A percentile compares a stretch with the other conserved stretches of the same genome.
Conservation (phyloP, 2,797 vertebrate species). For the Pachyuromys duprasi region DNA sequence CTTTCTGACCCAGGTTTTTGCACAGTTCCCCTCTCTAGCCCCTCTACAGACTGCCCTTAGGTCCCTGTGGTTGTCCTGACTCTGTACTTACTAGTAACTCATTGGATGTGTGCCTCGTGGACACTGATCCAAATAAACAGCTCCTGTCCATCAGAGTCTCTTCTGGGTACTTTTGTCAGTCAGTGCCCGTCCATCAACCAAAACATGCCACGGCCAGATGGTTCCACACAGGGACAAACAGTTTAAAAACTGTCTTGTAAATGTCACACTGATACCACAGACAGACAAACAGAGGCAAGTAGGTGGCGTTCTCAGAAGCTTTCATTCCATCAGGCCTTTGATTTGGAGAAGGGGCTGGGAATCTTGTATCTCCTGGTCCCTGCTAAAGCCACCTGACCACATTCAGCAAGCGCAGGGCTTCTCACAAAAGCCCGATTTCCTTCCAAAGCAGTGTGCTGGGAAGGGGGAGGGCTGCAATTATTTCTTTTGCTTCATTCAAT, state of each 20-base stretch:
- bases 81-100: neutral
- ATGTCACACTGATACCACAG: neutral
- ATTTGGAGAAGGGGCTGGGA: neutral
- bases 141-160: neutral
- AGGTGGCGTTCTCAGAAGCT: neutral
- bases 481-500: constrained; percentile 78
- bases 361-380: neutral
- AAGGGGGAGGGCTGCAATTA: constrained; percentile 51
- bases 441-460: constrained; percentile 67
- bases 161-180: neutral
- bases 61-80: neutral
- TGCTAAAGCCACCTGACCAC: constrained; percentile 74
- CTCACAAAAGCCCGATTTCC: constrained; percentile 70
- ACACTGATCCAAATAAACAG: neutral
- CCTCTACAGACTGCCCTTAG: neutral
- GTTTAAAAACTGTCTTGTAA: neutral
- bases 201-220: neutral
- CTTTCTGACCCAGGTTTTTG: neutral
- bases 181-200: neutral
- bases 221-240: neutral
- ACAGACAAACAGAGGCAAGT: neutral
- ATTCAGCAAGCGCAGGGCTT: constrained; percentile 49
- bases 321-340: neutral
- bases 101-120: neutral
- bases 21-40: neutral